A percentile compares a stretch with the other conserved stretches of the same genome.
phyloP scores from a whole-genome alignment of 2,113 vertebrate species.

The Probosciger aterrimus region DNA sequence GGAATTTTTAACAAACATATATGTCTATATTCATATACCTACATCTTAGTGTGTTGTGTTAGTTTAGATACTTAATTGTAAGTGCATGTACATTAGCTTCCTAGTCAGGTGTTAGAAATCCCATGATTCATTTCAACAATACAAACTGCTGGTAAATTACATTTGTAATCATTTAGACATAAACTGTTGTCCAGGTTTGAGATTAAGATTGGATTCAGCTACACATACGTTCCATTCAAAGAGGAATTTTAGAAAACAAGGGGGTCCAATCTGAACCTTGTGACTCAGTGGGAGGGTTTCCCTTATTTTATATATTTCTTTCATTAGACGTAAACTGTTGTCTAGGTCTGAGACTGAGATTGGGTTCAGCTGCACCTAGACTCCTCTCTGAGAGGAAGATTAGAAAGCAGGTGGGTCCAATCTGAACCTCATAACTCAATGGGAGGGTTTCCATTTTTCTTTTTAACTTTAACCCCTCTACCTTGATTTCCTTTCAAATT shows the following conservation, averaged over 20 bases:
- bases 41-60: neutral
- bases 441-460: neutral
- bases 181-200: neutral
- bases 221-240: neutral
- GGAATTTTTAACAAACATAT: neutral
- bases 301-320: neutral
- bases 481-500: neutral
- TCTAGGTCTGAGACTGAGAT: neutral
- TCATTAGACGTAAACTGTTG: neutral
- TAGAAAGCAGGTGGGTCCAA: neutral
- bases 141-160: neutral
- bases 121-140: neutral
- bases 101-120: neutral
- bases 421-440: neutral
- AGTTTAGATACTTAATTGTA: neutral
- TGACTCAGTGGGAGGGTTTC: neutral
- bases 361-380: neutral
- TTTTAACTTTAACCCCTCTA: neutral
- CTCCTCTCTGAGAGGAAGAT: neutral
- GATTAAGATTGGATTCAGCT: neutral
- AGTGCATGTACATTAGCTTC: neutral
- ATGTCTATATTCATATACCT: neutral
- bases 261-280: neutral
- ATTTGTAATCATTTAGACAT: neutral
- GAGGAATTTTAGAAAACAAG: neutral